Percentiles rank a stretch among this genome's conserved stretches.
phyloP scores from a whole-genome alignment of 2,888 invertebrate species.

The Plutella xylostella region DNA sequence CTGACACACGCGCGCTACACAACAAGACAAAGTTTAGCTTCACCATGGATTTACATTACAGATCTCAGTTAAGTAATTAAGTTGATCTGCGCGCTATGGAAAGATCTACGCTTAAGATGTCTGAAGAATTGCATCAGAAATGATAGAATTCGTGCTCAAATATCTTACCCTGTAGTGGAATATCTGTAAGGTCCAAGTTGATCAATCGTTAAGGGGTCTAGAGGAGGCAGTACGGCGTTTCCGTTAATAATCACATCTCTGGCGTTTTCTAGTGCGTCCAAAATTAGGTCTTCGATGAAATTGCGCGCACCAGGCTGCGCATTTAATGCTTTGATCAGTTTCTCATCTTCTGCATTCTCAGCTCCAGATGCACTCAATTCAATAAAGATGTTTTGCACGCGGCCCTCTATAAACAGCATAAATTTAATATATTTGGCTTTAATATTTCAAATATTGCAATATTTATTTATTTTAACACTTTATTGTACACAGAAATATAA shows the following conservation, averaged over 20 bases:
- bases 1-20: constrained; percentile 17
- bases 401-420: no score
- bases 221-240: constrained; percentile 29
- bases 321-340: background rate
- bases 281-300: constrained; percentile 9
- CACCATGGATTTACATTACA: no score
- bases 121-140: no score
- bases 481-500: no score
- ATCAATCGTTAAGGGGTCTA: constrained; percentile 30
- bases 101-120: no score
- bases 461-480: no score
- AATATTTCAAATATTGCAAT: no score
- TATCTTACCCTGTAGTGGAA: constrained; percentile 7
- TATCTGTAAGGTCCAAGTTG: constrained; percentile 9
- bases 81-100: no score
- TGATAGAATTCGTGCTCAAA: no score
- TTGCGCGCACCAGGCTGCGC: background rate
- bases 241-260: constrained; percentile 34
- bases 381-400: background rate
- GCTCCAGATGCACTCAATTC: background rate
- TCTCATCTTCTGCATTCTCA: background rate
- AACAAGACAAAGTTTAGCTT: background rate
- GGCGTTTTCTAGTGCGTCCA: constrained; percentile 25
- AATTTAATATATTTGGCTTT: no score
- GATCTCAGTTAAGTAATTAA: no score